phyloP scores from a whole-genome alignment of 2,113 vertebrate species.

The Hydrolagus affinis region DNA sequence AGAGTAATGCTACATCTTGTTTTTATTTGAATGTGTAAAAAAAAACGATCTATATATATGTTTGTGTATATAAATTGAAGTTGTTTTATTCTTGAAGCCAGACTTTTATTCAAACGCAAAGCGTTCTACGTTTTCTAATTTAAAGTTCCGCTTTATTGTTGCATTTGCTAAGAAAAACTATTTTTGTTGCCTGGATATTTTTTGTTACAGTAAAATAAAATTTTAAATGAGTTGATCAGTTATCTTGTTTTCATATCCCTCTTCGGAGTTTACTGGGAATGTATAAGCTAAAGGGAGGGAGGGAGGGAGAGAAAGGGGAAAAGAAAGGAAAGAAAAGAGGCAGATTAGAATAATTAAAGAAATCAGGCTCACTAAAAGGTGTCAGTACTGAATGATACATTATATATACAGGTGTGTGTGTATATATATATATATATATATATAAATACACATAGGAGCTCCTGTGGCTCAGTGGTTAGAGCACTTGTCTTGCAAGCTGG shows the following conservation, averaged over 20 bases:
- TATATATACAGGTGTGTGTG: no score
- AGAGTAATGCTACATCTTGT: background rate
- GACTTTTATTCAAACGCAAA: background rate
- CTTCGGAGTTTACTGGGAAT: background rate
- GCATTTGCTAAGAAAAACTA: background rate
- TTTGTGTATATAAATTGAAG: background rate
- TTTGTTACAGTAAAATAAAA: slow-evolving; percentile 2
- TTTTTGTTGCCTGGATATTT: background rate
- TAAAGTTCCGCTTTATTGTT: background rate
- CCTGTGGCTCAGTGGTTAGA: no score
- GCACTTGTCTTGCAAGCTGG: no score
- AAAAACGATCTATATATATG: background rate
- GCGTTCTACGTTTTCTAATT: background rate
- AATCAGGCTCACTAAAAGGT: no score
- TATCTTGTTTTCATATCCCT: background rate
- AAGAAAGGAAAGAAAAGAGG: background rate
- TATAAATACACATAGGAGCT: no score
- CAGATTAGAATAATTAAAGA: no score
- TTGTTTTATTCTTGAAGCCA: background rate
- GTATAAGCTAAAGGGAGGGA: background rate
- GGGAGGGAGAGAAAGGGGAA: background rate
- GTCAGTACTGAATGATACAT: no score
- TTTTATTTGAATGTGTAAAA: background rate
- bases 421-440: no score
- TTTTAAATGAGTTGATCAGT: background rate